These are phyloP conservation scores for Arenaria interpres DNA, from an alignment of 2,113 vertebrate genomes.

Conservation along the genomic window DNA sequence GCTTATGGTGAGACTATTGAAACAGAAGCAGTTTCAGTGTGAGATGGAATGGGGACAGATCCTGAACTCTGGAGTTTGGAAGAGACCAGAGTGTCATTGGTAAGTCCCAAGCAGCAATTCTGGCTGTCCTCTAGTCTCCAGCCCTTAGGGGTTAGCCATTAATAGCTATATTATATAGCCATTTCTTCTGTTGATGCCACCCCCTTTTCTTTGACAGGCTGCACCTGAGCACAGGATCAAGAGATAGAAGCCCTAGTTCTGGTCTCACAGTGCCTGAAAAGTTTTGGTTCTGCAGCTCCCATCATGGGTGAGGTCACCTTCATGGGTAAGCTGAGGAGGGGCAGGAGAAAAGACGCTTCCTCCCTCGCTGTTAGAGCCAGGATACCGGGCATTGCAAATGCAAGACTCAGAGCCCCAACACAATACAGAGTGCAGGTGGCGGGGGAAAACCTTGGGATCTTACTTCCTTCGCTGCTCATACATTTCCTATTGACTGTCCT, in stretches of 20 bases:
- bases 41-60: background rate
- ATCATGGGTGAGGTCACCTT: accelerated
- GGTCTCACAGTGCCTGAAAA: background rate
- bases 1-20: background rate
- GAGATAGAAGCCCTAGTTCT: background rate
- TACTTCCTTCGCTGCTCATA: background rate
- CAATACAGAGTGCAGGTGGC: background rate
- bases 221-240: background rate
- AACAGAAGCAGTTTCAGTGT: background rate
- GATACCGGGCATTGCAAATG: background rate
- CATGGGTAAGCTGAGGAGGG: background rate
- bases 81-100: background rate
- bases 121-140: background rate
- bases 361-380: accelerated
- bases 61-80: background rate
- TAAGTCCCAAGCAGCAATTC: background rate
- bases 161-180: background rate
- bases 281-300: background rate
- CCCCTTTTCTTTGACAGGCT: background rate
- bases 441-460: background rate
- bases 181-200: background rate
- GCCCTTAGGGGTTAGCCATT: no score
- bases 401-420: background rate
- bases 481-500: background rate
- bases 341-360: background rate